Conservation (phyloP, 92 coral and sea anemone species). For the Zoanthus solanderi region DNA sequence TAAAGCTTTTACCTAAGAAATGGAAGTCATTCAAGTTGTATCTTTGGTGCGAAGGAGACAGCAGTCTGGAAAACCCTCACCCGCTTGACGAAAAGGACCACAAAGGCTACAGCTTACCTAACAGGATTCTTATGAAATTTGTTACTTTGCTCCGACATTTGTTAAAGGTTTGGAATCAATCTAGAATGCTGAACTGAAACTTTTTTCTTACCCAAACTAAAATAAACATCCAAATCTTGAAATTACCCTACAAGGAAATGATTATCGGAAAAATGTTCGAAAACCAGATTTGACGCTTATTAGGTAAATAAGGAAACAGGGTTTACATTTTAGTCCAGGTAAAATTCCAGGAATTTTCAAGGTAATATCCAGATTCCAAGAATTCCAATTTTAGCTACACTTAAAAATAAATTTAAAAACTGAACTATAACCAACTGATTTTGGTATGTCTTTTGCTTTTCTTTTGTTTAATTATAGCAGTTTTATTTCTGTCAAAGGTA, state of each 20-base stretch:
- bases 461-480: no score
- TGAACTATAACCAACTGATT: no score
- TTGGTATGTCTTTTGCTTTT: no score
- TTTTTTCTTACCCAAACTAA: not conserved
- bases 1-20: not conserved
- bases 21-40: slow-evolving; percentile 25
- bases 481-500: no score
- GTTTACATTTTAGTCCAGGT: no score
- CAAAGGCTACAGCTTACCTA: slow-evolving; percentile 25
- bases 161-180: not conserved
- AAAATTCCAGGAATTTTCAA: no score
- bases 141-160: not conserved
- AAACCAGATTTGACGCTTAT: no score
- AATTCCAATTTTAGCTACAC: no score
- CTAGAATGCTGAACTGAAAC: not conserved
- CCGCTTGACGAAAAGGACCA: slow-evolving; percentile 12
- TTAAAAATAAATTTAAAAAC: no score
- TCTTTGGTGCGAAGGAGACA: slow-evolving; percentile 31
- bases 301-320: no score
- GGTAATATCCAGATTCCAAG: no score
- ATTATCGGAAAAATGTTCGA: no score
- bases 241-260: not conserved
- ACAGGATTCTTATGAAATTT: not conserved
- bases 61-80: not conserved
- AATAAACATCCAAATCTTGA: not conserved